phyloP scores from a whole-genome alignment of 92 coral and sea anemone species.

The Actinostola sp. region DNA sequence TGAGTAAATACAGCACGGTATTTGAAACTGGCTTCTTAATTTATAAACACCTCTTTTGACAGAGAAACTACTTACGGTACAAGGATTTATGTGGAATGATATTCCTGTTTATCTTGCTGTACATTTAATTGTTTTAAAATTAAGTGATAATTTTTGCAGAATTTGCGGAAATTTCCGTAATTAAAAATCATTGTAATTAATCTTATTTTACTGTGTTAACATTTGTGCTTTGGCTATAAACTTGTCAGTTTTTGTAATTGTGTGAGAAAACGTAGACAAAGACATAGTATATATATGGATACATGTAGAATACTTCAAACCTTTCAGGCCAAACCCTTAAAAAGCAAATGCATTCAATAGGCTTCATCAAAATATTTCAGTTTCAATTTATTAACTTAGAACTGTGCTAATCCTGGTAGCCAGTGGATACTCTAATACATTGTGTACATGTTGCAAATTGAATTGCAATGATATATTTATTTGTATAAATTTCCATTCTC shows the following conservation, averaged over 20 bases:
- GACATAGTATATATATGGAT: neutral
- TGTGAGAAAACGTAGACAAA: neutral
- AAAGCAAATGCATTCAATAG: too few species aligned
- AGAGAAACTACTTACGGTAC: neutral
- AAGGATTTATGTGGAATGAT: neutral
- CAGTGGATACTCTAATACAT: too few species aligned
- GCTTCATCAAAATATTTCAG: too few species aligned
- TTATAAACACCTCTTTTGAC: constrained; percentile 7
- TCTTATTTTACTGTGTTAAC: neutral
- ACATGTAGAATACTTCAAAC: too few species aligned
- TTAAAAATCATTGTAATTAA: neutral
- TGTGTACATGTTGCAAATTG: too few species aligned
- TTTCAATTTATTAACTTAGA: too few species aligned
- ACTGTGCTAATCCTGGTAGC: too few species aligned
- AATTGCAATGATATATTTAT: neutral
- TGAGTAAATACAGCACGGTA: constrained; percentile 7
- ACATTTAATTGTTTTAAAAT: too few species aligned
- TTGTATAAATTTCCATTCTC: neutral
- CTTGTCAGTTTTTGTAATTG: neutral
- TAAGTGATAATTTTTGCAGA: constrained; percentile 2
- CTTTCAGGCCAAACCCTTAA: too few species aligned
- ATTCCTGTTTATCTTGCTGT: neutral
- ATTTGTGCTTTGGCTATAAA: neutral
- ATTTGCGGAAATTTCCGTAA: neutral
- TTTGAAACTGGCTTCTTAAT: neutral